phyloP scores from a whole-genome alignment of 2,797 vertebrate species.

The Sternarchorhynchus goeldii region DNA sequence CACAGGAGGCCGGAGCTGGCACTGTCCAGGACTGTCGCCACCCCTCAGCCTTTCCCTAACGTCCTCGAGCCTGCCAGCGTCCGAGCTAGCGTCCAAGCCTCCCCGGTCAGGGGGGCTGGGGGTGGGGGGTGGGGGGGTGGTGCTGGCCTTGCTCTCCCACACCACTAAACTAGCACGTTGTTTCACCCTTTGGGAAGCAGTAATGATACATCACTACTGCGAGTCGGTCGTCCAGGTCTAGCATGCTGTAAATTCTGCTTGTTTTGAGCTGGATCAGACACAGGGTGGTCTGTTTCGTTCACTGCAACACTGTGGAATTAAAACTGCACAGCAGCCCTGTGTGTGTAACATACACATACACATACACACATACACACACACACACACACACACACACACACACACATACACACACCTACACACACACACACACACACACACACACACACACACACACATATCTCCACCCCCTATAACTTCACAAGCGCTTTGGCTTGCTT shows the following conservation, averaged over 20 bases:
- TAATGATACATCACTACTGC: no score
- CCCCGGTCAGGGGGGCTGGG: background rate
- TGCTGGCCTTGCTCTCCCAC: background rate
- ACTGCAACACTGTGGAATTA: background rate
- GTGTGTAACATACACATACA: no score
- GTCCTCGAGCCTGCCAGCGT: background rate
- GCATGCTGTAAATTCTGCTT: background rate
- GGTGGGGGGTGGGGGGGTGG: no score
- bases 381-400: no score
- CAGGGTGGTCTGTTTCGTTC: background rate
- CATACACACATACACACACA: no score
- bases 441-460: no score
- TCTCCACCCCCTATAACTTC: no score
- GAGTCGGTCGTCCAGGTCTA: background rate
- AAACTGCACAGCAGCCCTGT: no score
- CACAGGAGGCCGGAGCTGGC: slow-evolving; percentile 49
- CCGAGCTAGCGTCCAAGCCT: background rate
- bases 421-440: no score
- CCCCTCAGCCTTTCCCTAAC: slow-evolving; percentile 34
- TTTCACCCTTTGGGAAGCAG: background rate
- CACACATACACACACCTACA: no score
- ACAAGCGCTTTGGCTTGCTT: no score
- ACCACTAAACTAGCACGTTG: background rate
- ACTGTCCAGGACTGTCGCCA: slow-evolving; percentile 45
- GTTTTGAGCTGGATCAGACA: background rate